Evolutionary conservation across 2,113 vertebrate species (phyloP).

Genomic region (Pygoscelis adeliae): DNA sequence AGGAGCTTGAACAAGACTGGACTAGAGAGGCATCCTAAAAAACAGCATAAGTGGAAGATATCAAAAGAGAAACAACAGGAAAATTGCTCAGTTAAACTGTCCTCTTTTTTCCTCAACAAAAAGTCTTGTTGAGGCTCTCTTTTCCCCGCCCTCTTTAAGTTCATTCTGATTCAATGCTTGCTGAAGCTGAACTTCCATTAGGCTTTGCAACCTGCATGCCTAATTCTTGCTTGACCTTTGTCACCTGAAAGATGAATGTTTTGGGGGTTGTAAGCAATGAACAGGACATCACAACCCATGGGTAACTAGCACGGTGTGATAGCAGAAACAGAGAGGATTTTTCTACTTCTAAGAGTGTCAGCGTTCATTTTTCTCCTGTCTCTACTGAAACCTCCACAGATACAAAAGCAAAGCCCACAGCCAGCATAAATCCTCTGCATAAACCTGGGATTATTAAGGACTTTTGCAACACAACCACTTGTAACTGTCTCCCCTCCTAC

Average conservation of each 20-base stretch:
- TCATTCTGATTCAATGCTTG: background rate
- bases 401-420: background rate
- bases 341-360: background rate
- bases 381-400: background rate
- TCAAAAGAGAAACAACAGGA: background rate
- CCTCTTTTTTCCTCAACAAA: background rate
- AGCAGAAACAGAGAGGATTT: background rate
- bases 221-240: background rate
- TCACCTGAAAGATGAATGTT: background rate
- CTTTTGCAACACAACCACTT: background rate
- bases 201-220: background rate
- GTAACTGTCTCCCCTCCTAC: background rate
- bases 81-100: background rate
- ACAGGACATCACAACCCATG: background rate
- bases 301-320: background rate
- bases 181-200: background rate
- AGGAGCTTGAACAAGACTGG: background rate
- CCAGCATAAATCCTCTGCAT: background rate
- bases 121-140: background rate
- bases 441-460: background rate
- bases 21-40: background rate
- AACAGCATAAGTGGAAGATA: background rate
- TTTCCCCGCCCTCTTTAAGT: background rate
- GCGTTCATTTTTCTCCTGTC: background rate
- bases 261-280: background rate